These are phyloP conservation scores for Cataglyphis hispanica DNA, from an alignment of 1,140 invertebrate species.

Conservation along the genomic window DNA sequence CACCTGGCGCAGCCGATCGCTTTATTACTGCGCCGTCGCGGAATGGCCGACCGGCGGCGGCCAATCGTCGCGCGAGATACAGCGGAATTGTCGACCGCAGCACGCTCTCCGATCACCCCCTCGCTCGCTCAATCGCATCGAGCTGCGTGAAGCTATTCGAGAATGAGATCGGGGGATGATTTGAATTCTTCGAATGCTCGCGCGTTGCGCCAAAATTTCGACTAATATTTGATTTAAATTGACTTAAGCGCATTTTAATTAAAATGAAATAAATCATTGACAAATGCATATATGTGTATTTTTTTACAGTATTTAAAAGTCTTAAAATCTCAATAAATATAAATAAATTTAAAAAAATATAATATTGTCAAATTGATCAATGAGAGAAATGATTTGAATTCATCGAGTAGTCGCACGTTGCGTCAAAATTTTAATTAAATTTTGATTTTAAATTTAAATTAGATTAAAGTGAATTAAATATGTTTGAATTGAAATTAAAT, in stretches of 20 bases:
- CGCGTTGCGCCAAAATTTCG: neutral
- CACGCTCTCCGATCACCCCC: neutral
- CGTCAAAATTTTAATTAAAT: too few relatives aligned
- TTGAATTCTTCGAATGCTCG: neutral
- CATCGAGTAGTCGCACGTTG: too few relatives aligned
- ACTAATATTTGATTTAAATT: too few relatives aligned
- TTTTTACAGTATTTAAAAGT: too few relatives aligned
- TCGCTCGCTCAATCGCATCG: neutral
- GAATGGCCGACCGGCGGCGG: conserved; percentile 60
- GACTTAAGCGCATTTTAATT: too few relatives aligned
- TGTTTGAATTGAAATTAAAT: too few relatives aligned
- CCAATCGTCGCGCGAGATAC: conserved; percentile 67
- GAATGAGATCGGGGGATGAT: neutral
- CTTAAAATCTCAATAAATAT: neutral
- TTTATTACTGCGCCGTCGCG: conserved; percentile 75
- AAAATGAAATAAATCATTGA: too few relatives aligned
- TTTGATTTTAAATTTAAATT: too few relatives aligned
- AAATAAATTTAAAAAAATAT: neutral
- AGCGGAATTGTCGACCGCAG: conserved; percentile 35
- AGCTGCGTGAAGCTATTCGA: neutral
- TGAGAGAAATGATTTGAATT: too few relatives aligned
- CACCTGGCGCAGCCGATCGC: conserved; percentile 76
- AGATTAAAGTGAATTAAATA: too few relatives aligned
- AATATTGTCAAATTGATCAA: too few relatives aligned
- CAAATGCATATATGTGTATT: too few relatives aligned